Conservation (phyloP, 2,113 vertebrate genomes). For the Chlorodrepanis virens region DNA sequence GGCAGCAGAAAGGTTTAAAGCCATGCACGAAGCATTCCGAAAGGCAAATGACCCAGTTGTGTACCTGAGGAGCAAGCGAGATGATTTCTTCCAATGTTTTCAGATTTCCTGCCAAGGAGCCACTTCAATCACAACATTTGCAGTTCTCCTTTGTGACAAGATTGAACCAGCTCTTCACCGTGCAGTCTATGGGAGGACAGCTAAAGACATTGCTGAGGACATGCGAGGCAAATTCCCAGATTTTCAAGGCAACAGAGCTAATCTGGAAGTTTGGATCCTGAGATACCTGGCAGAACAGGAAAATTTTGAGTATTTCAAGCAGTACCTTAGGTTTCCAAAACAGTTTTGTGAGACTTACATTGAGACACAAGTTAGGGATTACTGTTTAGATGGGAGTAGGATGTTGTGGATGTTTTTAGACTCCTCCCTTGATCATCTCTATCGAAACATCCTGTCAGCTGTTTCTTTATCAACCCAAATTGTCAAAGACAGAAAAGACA, state of each 20-base stretch:
- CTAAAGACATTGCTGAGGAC: conserved; percentile 46
- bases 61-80: conserved; percentile 65
- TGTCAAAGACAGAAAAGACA: too few species aligned
- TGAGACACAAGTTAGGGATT: too few species aligned
- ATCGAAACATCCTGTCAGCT: too few species aligned
- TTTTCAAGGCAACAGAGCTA: conserved; percentile 67
- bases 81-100: conserved; percentile 27
- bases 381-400: too few species aligned
- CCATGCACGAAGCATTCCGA: too few species aligned
- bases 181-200: conserved; percentile 32
- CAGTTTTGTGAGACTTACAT: too few species aligned
- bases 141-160: conserved; percentile 69
- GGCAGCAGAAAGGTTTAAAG: too few species aligned
- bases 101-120: conserved; percentile 22
- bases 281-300: conserved; percentile 42
- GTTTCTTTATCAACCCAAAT: too few species aligned
- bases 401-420: too few species aligned
- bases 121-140: conserved; percentile 64
- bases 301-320: too few species aligned
- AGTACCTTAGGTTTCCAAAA: too few species aligned
- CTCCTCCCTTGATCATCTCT: too few species aligned
- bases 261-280: conserved; percentile 74
- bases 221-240: conserved; percentile 47
- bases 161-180: conserved; percentile 19
- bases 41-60: neutral